These are phyloP conservation scores for Apoderus coryli DNA, from an alignment of 2,888 invertebrate genomes.

Conservation along the genomic window DNA sequence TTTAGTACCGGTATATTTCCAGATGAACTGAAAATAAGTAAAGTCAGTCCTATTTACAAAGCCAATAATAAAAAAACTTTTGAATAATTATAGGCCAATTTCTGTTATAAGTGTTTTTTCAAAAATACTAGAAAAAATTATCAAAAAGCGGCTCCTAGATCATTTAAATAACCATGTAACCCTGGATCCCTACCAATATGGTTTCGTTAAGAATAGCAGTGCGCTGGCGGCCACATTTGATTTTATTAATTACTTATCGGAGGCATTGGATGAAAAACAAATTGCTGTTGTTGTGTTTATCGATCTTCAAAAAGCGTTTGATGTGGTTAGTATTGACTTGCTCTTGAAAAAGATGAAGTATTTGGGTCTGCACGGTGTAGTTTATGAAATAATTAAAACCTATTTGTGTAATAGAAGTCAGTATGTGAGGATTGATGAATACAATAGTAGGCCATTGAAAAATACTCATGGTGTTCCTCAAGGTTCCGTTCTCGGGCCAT, in stretches of 20 bases:
- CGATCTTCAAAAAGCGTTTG: constrained; percentile 11
- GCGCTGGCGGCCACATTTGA: constrained; percentile 4
- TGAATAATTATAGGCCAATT: constrained; percentile 6
- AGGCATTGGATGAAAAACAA: constrained; percentile 6
- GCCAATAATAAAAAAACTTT: no score
- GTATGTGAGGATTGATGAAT: constrained; percentile 2
- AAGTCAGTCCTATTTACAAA: no score
- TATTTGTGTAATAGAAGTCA: constrained; percentile 4
- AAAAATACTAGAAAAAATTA: constrained; percentile 4
- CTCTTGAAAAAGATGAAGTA: no score
- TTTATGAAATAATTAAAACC: constrained; percentile 3
- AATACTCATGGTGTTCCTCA: constrained; percentile 7
- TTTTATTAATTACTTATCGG: constrained; percentile 4
- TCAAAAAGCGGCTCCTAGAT: constrained; percentile 4
- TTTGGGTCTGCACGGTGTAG: no score
- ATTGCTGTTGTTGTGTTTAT: constrained; percentile 8
- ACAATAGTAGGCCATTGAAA: constrained; percentile 1
- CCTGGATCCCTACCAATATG: constrained; percentile 6
- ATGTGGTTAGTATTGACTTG: no score
- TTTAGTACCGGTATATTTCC: no score
- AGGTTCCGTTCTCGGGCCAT: constrained; percentile 8
- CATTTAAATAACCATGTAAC: constrained; percentile 1
- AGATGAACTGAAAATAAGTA: no score
- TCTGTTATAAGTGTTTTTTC: constrained; percentile 6
- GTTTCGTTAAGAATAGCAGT: constrained; percentile 4